Percentiles rank a stretch among this genome's conserved stretches.
Evolutionary conservation across 2,113 vertebrate genomes (phyloP).

Genomic region (Etia nguti): DNA sequence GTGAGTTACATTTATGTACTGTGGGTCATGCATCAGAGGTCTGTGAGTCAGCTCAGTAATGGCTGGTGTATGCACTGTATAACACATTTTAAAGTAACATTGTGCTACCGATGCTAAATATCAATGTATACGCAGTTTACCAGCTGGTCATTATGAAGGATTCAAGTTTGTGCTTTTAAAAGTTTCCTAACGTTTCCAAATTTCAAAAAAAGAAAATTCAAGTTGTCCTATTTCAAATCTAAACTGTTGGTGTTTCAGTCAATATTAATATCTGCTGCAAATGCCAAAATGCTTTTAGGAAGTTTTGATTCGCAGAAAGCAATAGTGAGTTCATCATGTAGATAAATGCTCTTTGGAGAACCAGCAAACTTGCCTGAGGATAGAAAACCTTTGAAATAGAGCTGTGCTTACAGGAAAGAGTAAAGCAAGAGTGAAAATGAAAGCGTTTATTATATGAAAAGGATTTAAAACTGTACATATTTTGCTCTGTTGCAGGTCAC

Average conservation of each 20-base stretch:
- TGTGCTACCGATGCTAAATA: not conserved
- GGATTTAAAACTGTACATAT: not conserved
- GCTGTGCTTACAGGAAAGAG: not conserved
- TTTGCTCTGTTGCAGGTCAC: not conserved
- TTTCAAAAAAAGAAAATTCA: not conserved
- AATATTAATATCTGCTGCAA: not conserved
- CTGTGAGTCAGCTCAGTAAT: not conserved
- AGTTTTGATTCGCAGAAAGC: not conserved
- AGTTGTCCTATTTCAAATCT: not conserved
- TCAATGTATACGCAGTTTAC: not conserved
- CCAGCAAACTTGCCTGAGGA: not conserved
- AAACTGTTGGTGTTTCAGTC: not conserved
- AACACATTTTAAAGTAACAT: not conserved
- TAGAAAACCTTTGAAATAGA: not conserved
- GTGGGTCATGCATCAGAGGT: not conserved
- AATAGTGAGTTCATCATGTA: not conserved
- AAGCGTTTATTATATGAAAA: not conserved
- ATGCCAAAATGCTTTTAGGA: constrained; percentile 1
- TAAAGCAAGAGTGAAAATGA: not conserved
- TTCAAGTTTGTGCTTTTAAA: not conserved
- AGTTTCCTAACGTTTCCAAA: not conserved
- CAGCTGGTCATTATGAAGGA: not conserved
- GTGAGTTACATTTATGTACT: not conserved
- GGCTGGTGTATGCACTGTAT: not conserved
- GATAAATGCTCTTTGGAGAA: constrained; percentile 11